Evolutionary conservation across 1,140 invertebrate species (phyloP), one percentile per base, ranked within the genome.

Genomic region (Orius insidiosus): DNA sequence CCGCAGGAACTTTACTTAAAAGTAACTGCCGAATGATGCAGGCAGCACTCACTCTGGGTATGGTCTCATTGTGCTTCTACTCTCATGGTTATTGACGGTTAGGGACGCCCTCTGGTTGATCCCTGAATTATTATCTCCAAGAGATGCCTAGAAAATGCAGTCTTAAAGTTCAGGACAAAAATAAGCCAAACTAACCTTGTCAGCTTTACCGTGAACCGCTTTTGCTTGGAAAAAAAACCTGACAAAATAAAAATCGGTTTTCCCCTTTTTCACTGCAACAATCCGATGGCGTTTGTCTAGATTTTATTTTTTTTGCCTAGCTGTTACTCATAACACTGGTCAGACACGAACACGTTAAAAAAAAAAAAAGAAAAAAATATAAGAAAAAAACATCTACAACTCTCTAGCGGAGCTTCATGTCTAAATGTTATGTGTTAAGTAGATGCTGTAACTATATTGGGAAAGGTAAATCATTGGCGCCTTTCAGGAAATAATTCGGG

Each of bases 401-500:
- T 16, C 9, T 18, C 14, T 19, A 49, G 47, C 40, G n/a, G 34
- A 45, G 47, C 47, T 49, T 49, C 34, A 45, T 49, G 47, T 45
- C 41, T 48, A 42, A 45, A 42, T 49, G 47, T 49, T 49, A 49
- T 49, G 47, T 49, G 47, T 49, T 49, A 18, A 14, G 35, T 48
- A 49, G 47, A 49, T 49, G 47, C 47, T 49, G 47, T 49, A 49
- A 49, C 47, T 49, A 45, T 44, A 49, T 49, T 49, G 47, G 47
- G 47, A 49, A 49, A 49, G 47, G 47, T 49, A 45, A 44, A 38
- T 38, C 42, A 49, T 49, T 49, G 47, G 47, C 33, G 31, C 19
- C 33, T 24, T 18, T 13, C 13, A 32, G 8, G 6, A 13, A 19
- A 43, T 24, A 10, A 31, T 43, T 30, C 24, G 15, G 15, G 41